Evolutionary conservation across 2,888 invertebrate genomes (phyloP).

Genomic region (Monoplex corrugatus): DNA sequence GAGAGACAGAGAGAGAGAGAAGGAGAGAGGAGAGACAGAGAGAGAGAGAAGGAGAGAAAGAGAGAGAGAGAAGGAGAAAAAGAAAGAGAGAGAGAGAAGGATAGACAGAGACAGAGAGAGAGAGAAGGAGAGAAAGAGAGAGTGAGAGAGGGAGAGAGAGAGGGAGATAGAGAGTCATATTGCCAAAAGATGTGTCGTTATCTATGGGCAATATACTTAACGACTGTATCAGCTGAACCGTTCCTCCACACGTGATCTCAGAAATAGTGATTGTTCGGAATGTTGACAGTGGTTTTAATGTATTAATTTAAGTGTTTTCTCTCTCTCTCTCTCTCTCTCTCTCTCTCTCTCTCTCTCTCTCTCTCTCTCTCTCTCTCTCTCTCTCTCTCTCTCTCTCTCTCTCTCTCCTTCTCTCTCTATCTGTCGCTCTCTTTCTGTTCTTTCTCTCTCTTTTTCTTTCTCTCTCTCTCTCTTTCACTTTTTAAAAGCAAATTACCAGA

Average conservation of each 20-base stretch:
- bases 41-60: too few relatives aligned
- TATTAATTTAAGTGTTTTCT: background rate
- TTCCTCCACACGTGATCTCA: too few relatives aligned
- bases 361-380: background rate
- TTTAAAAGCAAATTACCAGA: background rate
- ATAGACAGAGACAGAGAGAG: background rate
- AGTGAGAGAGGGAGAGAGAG: background rate
- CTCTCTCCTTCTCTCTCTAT: background rate
- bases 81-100: background rate
- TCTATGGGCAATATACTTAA: too few relatives aligned
- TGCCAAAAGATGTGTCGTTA: too few relatives aligned
- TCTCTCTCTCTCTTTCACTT: background rate
- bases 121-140: background rate
- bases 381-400: background rate
- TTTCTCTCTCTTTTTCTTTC: background rate
- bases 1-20: too few relatives aligned
- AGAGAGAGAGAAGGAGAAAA: background rate
- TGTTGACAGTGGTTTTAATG: too few relatives aligned
- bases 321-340: conserved; percentile 1
- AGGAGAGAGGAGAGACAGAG: too few relatives aligned
- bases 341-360: background rate
- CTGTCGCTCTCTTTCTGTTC: background rate
- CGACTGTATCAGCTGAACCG: too few relatives aligned
- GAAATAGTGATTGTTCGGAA: too few relatives aligned
- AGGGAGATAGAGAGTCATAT: background rate